Base-by-base conservation (phyloP, 30 jellyfish, hydroid and myxozoan genomes). In the Pseudorhiza aurosa region DNA sequence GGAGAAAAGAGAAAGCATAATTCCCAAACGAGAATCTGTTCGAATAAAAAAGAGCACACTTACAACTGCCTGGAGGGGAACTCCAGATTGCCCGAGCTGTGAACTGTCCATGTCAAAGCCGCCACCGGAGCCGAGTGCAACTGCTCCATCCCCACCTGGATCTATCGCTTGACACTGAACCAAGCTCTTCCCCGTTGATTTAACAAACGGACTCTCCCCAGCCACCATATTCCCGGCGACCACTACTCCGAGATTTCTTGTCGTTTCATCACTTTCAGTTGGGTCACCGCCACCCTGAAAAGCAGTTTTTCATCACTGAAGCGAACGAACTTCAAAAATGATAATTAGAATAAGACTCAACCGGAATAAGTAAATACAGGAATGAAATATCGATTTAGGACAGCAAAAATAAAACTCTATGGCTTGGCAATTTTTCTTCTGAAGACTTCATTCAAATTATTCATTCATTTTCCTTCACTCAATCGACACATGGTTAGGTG, bases 141-240 rank as follows among this genome's bases (percentile, higher is more conserved):
- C 77, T 28, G 67, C 82, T 1, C 84, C 84, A 32, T 15, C 51
- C 3, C 91, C 83, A 36, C 84, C 84, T 15, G 84, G 58, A n/a
- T 80, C 91, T 69, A 80, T 65, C 2, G 84, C 71, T 47, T 33
- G 58, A 24, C 72, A 58, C 1, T 70, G 45, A 8, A 80, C 8
- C 70, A 64, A 0, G 31, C 88, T 74, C 2, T 50, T 65, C 32
- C 87, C 91, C 33, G 91, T 53, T 29, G 25, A 21, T 6, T 76
- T 35, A 18, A 24, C 64, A 26, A 56, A 57, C n/a, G 94, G 81
- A 15, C 69, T 32, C 36, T 88, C 97, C 6, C 97, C 97, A 26
- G 89, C 90, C 22, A 88, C 97, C 87, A 46, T 88, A 47, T 58
- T 88, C 8, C 65, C 85, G 19, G 94, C 97, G 18, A 85, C 77